These are phyloP conservation scores for Acanthoscelides obtectus DNA, from an alignment of 2,888 invertebrate genomes.

Conservation along the genomic window DNA sequence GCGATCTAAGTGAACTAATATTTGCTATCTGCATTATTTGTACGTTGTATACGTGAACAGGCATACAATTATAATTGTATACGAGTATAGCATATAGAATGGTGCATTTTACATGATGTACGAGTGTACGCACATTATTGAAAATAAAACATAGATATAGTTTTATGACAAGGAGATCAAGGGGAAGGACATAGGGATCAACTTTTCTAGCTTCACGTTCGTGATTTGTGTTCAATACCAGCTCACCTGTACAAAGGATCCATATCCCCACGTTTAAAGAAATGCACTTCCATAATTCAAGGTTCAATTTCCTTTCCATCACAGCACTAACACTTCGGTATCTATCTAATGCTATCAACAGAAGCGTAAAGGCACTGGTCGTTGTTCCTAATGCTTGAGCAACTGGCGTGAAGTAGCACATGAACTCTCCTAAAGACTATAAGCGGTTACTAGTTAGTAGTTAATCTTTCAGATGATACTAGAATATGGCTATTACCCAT, in stretches of 20 bases:
- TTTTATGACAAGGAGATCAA: too few relatives aligned
- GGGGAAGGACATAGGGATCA: too few relatives aligned
- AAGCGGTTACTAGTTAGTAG: conserved; percentile 10
- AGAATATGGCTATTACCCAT: conserved; percentile 34
- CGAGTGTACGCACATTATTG: too few relatives aligned
- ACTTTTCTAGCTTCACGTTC: too few relatives aligned
- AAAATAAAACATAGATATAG: too few relatives aligned
- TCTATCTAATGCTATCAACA: conserved; percentile 54
- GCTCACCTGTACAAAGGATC: conserved; percentile 42
- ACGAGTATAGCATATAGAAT: too few relatives aligned
- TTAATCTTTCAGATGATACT: neutral
- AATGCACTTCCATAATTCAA: conserved; percentile 40
- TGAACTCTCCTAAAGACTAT: conserved; percentile 47
- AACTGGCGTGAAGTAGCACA: conserved; percentile 52
- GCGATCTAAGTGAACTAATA: too few relatives aligned
- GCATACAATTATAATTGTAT: too few relatives aligned
- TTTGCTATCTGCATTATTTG: too few relatives aligned
- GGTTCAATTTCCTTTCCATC: conserved; percentile 48
- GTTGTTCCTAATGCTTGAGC: conserved; percentile 50
- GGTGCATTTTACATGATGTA: too few relatives aligned
- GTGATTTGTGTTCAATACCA: too few relatives aligned
- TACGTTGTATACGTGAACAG: too few relatives aligned
- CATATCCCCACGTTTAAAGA: conserved; percentile 42
- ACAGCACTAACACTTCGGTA: conserved; percentile 50
- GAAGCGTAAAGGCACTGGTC: conserved; percentile 51